Percentiles rank a stretch among this genome's conserved stretches.
Conservation (phyloP, 1,140 invertebrate genomes). For the Drosophila rufa region DNA sequence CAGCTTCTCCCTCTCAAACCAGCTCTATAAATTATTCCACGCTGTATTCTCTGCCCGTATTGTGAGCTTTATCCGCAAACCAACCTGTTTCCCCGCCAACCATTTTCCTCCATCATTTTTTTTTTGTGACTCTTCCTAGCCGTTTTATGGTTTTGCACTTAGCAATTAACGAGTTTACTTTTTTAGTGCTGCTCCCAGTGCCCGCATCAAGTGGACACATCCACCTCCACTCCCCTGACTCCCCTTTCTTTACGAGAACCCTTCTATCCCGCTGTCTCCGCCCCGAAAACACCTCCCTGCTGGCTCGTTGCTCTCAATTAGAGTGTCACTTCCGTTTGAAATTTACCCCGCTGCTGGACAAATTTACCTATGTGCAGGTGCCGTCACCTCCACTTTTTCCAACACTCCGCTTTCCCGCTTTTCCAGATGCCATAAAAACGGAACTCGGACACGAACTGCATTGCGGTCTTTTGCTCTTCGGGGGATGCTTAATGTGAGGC, state of each 20-base stretch:
- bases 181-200: conserved; percentile 53
- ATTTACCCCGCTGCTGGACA: conserved; percentile 60
- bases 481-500: conserved; percentile 23
- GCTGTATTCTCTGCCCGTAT: not conserved
- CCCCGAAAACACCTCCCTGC: conserved; percentile 53
- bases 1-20: not conserved
- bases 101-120: conserved; percentile 4
- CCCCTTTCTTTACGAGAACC: not conserved
- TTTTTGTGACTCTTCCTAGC: not conserved
- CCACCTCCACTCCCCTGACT: not conserved
- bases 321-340: conserved; percentile 63
- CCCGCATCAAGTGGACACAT: conserved; percentile 57
- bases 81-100: conserved; percentile 1
- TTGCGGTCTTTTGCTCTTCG: conserved; percentile 35
- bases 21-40: conserved; percentile 3
- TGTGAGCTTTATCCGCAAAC: not conserved
- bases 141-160: conserved; percentile 74
- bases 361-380: conserved; percentile 66
- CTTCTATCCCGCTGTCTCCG: not conserved
- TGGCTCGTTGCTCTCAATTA: conserved; percentile 68
- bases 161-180: conserved; percentile 76
- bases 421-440: conserved; percentile 55
- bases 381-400: conserved; percentile 11
- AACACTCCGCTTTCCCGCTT: conserved; percentile 3
- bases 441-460: conserved; percentile 57